phyloP scores from a whole-genome alignment of 2,888 invertebrate species.

The Acrocyrtus sp. region DNA sequence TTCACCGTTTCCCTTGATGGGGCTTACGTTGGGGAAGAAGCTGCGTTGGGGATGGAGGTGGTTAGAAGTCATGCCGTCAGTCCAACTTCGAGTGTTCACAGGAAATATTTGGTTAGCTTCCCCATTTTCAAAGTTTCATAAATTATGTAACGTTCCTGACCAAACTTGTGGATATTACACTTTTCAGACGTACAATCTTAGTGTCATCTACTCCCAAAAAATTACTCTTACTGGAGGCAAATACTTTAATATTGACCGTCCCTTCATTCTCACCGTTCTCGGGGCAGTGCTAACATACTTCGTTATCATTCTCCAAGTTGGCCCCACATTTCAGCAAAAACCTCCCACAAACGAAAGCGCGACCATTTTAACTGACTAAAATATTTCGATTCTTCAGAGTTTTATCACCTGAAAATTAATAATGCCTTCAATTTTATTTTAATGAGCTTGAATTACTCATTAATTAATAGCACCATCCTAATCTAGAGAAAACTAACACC shows the following conservation, averaged over 20 bases:
- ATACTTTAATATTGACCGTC: conserved; percentile 58
- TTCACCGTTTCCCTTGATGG: conserved; percentile 59
- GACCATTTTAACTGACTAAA: too few species aligned
- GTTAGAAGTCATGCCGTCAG: conserved; percentile 45
- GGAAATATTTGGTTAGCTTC: conserved; percentile 58
- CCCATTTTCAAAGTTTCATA: too few species aligned
- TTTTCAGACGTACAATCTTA: conserved; percentile 55
- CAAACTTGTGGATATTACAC: not conserved
- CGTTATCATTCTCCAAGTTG: conserved; percentile 61
- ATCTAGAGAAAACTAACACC: too few species aligned
- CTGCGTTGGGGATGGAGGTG: conserved; percentile 56
- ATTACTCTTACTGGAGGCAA: conserved; percentile 61
- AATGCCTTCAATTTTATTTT: too few species aligned
- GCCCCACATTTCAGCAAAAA: conserved; percentile 32
- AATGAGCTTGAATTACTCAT: too few species aligned
- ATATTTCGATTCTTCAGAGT: too few species aligned
- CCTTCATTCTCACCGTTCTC: conserved; percentile 61
- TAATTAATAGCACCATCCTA: too few species aligned
- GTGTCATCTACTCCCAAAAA: conserved; percentile 52
- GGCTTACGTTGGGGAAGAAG: conserved; percentile 58
- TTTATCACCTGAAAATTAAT: too few species aligned
- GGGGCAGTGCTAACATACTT: conserved; percentile 62
- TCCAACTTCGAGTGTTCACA: conserved; percentile 42
- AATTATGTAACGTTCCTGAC: not conserved
- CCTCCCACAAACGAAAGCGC: too few species aligned